Evolutionary conservation across 2,888 invertebrate species (phyloP).

Genomic region (Caenorhabditis virilis): DNA sequence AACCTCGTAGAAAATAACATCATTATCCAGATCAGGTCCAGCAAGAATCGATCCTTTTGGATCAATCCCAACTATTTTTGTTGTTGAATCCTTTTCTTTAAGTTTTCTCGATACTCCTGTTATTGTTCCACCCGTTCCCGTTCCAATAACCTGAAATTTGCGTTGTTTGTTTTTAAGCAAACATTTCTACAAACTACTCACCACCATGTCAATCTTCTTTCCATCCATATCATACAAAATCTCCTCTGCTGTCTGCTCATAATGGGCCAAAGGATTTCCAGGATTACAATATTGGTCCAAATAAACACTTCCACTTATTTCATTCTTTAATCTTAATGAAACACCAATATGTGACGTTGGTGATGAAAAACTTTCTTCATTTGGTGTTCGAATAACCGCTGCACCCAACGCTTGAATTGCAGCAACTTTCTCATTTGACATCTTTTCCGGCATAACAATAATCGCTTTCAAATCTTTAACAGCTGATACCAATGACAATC

Average conservation of each 20-base stretch:
- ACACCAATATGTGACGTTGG: constrained; percentile 87
- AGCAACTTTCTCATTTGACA: constrained; percentile 95
- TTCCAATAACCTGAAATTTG: constrained; percentile 79
- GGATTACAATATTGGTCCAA: constrained; percentile 91
- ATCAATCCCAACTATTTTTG: constrained; percentile 64
- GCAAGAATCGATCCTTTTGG: constrained; percentile 79
- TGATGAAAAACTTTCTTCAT: constrained; percentile 80
- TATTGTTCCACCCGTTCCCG: constrained; percentile 92
- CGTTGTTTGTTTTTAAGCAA: not conserved
- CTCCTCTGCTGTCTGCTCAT: constrained; percentile 92
- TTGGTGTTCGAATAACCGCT: constrained; percentile 91
- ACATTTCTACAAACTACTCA: constrained; percentile 5
- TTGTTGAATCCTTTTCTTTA: constrained; percentile 49
- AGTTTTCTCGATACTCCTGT: constrained; percentile 79
- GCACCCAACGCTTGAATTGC: constrained; percentile 88
- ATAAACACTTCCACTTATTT: constrained; percentile 88
- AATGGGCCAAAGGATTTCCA: constrained; percentile 95
- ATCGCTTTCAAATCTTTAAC: constrained; percentile 91
- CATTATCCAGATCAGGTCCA: constrained; percentile 70
- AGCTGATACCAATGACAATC: constrained; percentile 90
- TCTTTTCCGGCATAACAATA: constrained; percentile 97
- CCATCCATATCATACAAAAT: constrained; percentile 81
- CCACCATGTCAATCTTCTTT: constrained; percentile 70
- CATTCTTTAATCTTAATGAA: constrained; percentile 80
- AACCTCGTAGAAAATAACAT: constrained; percentile 82